Evolutionary conservation across 2,113 vertebrate genomes (phyloP), one percentile per base, ranked within the genome.

Genomic region (Tiliqua scincoides): DNA sequence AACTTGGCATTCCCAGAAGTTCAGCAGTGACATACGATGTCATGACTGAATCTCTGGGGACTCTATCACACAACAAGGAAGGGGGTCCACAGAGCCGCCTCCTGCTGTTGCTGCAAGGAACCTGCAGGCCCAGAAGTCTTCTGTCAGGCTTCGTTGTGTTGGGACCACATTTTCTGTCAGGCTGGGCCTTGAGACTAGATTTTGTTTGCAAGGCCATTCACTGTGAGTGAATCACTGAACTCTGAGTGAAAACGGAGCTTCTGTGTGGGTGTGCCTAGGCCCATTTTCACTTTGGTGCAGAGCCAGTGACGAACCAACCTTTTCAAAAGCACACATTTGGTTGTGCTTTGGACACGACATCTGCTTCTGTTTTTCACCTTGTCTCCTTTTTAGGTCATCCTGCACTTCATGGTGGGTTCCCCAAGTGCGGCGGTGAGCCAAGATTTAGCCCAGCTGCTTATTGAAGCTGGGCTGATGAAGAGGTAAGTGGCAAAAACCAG

Each of bases 381-480:
- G n/a, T 83, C 30, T 79, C 17, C 43, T 6, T 35, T n/a, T 20
- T 78, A 96, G 96, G 98, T 99, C 54, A 97, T 99, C 87, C 95
- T 99, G 76, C 98, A 99, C 82, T 99, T 99, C 91, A 99, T 99
- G 98, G 98, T 99, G 94, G 98, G 98, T 23, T 98, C 98, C 3
- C 97, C 98, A 20, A 97, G 96, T 5, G 98, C 98, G 1, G 97
- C 97, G 0, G 98, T 99, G 84, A 98, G 98, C 87, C 97, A 98
- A 91, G 98, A 99, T 87, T 93, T 99, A 89, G 97, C 98, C 57
- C 98, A 98, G 93, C 97, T 99, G 40, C 96, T 99, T 84, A 97
- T 93, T 71, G 97, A 98, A 89, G 98, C 98, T 0, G 98, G 98
- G 48, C 98, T 99, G 84, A 99, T 99, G 98, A 98, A 96, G 91